These are phyloP conservation scores for Osmerus eperlanus DNA, from an alignment of 2,113 vertebrate species.

Conservation along the genomic window DNA sequence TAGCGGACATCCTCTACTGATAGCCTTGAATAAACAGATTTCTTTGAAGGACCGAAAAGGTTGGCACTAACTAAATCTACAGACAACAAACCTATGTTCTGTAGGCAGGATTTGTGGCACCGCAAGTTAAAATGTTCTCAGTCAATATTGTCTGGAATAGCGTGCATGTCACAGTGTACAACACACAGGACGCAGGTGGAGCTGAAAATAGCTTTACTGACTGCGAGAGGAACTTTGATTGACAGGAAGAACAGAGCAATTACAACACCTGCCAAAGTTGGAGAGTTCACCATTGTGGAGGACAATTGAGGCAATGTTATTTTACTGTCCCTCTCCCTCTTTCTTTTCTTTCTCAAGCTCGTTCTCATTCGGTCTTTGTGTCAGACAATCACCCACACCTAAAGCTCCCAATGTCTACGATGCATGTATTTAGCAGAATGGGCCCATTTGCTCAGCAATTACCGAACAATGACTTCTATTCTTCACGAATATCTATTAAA, in stretches of 20 bases:
- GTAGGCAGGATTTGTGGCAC: conserved; percentile 48
- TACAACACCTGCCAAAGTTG: conserved; percentile 69
- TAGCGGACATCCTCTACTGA: conserved; percentile 23
- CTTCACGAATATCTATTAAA: not conserved
- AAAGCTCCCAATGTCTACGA: not conserved
- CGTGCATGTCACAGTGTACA: conserved; percentile 47
- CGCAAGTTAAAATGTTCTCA: conserved; percentile 59
- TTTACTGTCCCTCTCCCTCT: conserved; percentile 16
- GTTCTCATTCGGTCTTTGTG: conserved; percentile 20
- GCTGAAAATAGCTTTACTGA: conserved; percentile 66
- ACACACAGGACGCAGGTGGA: conserved; percentile 51
- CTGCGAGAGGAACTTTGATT: conserved; percentile 70
- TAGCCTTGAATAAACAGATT: conserved; percentile 17
- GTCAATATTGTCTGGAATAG: conserved; percentile 61
- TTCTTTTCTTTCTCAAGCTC: conserved; percentile 16
- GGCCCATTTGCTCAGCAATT: conserved; percentile 32
- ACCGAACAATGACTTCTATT: not conserved
- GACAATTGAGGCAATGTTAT: conserved; percentile 45
- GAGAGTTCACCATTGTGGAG: conserved; percentile 65
- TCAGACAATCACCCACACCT: conserved; percentile 19
- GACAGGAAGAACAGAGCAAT: conserved; percentile 86
- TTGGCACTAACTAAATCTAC: too few species aligned
- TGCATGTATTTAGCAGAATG: conserved; percentile 14
- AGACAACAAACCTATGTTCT: conserved; percentile 43
- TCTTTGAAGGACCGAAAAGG: conserved; percentile 24